Evolutionary conservation across 2,113 vertebrate genomes (phyloP).

Genomic region (Narcine bancroftii): DNA sequence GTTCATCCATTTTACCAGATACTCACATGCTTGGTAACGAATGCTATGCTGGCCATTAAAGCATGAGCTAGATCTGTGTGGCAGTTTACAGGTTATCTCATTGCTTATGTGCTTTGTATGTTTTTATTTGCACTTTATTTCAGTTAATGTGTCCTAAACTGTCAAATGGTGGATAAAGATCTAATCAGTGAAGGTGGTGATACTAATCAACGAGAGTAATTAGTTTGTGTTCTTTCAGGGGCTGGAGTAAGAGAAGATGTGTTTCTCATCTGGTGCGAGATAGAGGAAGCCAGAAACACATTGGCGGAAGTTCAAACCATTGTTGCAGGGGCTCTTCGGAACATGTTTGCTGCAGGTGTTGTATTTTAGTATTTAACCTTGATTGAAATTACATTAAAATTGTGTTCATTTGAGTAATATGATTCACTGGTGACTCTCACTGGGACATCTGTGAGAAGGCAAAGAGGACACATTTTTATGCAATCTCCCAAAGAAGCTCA

Average conservation of each 20-base stretch:
- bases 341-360: conserved; percentile 39
- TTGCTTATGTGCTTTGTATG: background rate
- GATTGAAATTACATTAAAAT: background rate
- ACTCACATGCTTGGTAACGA: background rate
- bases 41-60: background rate
- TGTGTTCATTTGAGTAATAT: background rate
- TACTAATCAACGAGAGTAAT: background rate
- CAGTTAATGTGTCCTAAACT: no score
- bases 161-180: background rate
- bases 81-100: background rate
- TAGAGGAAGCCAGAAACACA: conserved; percentile 59
- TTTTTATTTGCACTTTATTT: background rate
- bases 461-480: background rate
- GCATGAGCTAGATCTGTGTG: background rate
- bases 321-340: conserved; percentile 42
- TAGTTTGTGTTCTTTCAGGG: conserved; percentile 42
- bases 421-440: background rate
- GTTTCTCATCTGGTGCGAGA: conserved; percentile 63
- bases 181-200: background rate
- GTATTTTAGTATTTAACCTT: background rate
- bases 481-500: background rate
- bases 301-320: conserved; percentile 53
- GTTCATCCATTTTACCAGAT: background rate
- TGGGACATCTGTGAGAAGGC: background rate
- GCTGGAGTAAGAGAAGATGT: conserved; percentile 63